A percentile compares a stretch with the other conserved stretches of the same genome.
These are phyloP conservation scores for Bembecia ichneumoniformis DNA, from an alignment of 2,888 invertebrate species.

Conservation along the genomic window DNA sequence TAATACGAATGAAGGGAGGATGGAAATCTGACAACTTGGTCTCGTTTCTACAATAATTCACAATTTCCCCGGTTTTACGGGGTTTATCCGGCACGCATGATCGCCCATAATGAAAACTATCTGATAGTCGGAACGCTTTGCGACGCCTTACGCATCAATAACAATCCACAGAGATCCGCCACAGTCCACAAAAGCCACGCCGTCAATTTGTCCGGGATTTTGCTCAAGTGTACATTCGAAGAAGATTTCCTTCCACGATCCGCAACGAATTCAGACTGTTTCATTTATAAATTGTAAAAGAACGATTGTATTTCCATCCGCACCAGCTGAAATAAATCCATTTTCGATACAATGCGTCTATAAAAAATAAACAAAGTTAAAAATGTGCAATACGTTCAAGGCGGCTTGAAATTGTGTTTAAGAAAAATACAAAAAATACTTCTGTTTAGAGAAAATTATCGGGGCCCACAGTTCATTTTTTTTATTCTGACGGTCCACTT, in stretches of 20 bases:
- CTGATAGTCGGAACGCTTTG: constrained; percentile 27
- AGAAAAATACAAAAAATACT: no score
- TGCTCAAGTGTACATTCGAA: constrained; percentile 34
- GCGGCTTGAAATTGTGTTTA: no score
- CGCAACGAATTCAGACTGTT: constrained; percentile 13
- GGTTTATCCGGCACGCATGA: constrained; percentile 49
- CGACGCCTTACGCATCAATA: constrained; percentile 41
- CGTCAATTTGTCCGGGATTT: constrained; percentile 52
- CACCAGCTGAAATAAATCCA: neutral
- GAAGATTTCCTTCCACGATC: constrained; percentile 17
- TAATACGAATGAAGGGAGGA: no score
- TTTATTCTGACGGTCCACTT: no score
- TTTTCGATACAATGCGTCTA: neutral
- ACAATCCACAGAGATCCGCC: constrained; percentile 50
- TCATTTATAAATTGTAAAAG: constrained; percentile 7
- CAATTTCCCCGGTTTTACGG: constrained; percentile 40
- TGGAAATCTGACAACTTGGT: no score
- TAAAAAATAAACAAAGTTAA: neutral
- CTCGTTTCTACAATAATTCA: constrained; percentile 29
- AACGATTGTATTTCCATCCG: neutral
- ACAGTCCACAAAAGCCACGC: constrained; percentile 41
- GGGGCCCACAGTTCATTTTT: no score
- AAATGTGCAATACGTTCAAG: no score
- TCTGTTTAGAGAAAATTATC: no score
- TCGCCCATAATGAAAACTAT: constrained; percentile 55